Percentiles rank a stretch among this genome's conserved stretches.
phyloP scores from a whole-genome alignment of 2,888 invertebrate species.

The Drosophila mettleri region DNA sequence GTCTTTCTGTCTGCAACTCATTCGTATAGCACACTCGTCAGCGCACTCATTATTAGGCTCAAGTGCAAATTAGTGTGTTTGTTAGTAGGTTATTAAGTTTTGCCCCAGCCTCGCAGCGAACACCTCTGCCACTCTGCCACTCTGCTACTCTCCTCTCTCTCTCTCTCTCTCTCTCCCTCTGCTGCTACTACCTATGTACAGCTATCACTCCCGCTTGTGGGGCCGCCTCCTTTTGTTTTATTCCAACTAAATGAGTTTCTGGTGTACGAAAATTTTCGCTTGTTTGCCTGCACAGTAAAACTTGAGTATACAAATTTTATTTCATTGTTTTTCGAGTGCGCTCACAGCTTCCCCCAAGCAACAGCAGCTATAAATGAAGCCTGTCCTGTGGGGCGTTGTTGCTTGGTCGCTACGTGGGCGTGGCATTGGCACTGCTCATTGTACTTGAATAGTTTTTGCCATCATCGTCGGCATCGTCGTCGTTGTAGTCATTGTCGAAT shows the following conservation, averaged over 20 bases:
- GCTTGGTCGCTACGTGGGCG: conserved; percentile 40
- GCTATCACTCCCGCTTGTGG: neutral
- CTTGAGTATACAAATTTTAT: conserved; percentile 80
- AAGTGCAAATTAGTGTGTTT: conserved; percentile 82
- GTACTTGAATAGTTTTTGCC: conserved; percentile 68
- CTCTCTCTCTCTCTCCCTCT: too few relatives aligned
- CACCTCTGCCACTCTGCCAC: too few relatives aligned
- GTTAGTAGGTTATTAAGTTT: conserved; percentile 80
- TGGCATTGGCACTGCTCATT: conserved; percentile 51
- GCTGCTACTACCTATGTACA: too few relatives aligned
- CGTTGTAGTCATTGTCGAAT: conserved; percentile 40
- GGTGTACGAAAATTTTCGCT: conserved; percentile 47
- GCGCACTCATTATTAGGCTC: conserved; percentile 81
- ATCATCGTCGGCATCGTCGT: conserved; percentile 25
- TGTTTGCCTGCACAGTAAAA: conserved; percentile 74
- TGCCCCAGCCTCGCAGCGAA: conserved; percentile 8
- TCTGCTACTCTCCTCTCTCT: too few relatives aligned
- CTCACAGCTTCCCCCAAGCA: conserved; percentile 33
- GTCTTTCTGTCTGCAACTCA: conserved; percentile 50
- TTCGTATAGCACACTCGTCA: conserved; percentile 68
- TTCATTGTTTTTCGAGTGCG: conserved; percentile 80
- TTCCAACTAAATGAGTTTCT: conserved; percentile 79
- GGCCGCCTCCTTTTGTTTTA: conserved; percentile 57
- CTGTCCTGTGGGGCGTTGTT: conserved; percentile 25
- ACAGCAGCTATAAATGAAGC: conserved; percentile 19